Conservation (phyloP, 2,888 invertebrate species). For the Platynereis dumerilii region DNA sequence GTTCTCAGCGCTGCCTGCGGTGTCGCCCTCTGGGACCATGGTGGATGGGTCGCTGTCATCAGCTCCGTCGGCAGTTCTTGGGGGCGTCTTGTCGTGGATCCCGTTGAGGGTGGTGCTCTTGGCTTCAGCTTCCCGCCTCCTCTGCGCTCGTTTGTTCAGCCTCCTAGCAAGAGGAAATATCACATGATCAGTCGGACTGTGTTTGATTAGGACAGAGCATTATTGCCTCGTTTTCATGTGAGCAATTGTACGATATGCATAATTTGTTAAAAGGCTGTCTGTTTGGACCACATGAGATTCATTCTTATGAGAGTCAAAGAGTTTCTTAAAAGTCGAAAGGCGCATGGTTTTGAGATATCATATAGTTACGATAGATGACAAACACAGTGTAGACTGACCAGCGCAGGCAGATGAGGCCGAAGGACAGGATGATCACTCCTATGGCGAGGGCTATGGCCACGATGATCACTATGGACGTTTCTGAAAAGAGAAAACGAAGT, state of each 20-base stretch:
- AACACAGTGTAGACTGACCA: conserved; percentile 15
- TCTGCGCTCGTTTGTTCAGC: conserved; percentile 8
- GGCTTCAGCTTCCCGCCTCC: background rate
- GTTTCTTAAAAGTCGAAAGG: no score
- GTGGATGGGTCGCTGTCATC: conserved; percentile 14
- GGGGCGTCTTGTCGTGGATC: conserved; percentile 13
- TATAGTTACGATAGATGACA: no score
- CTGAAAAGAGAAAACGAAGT: conserved; percentile 5
- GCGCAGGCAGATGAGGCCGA: conserved; percentile 18
- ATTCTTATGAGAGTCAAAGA: no score
- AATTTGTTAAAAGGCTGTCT: no score
- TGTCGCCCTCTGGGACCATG: conserved; percentile 14
- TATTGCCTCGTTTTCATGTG: no score
- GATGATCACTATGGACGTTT: conserved; percentile 20
- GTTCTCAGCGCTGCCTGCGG: conserved; percentile 15
- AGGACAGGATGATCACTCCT: conserved; percentile 22
- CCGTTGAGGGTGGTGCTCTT: background rate
- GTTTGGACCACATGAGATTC: no score
- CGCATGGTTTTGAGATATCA: no score
- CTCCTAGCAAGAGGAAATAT: conserved; percentile 12
- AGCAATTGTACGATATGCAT: no score
- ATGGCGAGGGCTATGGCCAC: conserved; percentile 24
- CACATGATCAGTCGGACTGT: no score
- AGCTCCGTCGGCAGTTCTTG: background rate
- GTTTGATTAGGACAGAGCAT: no score